Evolutionary conservation across 1,140 invertebrate genomes (phyloP), one percentile per base, ranked within the genome.

Genomic region (Polyergus mexicanus): DNA sequence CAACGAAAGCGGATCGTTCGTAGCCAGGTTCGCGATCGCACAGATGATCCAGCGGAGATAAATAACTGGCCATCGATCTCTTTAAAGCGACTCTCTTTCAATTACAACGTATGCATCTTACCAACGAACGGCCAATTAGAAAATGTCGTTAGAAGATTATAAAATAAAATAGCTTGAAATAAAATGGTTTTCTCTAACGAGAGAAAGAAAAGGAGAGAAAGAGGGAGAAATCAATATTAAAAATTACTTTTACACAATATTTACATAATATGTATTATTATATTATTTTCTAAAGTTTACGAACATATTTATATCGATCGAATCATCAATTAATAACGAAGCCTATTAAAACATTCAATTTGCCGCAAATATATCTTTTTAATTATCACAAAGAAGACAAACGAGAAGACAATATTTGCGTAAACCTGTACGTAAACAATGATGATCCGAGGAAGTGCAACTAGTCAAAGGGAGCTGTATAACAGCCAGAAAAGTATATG

Each of bases 351-450:
- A 69, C 35, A 35, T 28, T 68, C n/a, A 19, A 38, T 32, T 44
- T 10, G 38, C 19, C 0, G 8, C 44, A 38, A 11, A 19, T 38
- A 5, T 8, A 28, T n/a, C 56, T 72, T 58, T 76, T 58, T 25
- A 51, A 38, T 78, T 72, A 68, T 54, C 16, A 10, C 16, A 11
- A 65, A 16, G 44, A 85, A 13, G 47, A 22, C 28, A 22, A 54
- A 22, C 13, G 28, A 68, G 51, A n/a, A 19, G 51, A 28, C n/a
- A 25, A 78, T 74, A 41, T 47, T 32, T 10, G 16, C 11, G n/a
- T 11, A 47, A 13, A 11, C n/a, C 19, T 22, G 54, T 89, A 66
- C 76, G 76, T 68, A 89, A 89, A 89, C 77, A 74, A 75, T 66
- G 72, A 89, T 47, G 68, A 54, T 69, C 56, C 25, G 68, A 74